phyloP scores from a whole-genome alignment of 2,888 invertebrate species.

The Melanostoma scalare region DNA sequence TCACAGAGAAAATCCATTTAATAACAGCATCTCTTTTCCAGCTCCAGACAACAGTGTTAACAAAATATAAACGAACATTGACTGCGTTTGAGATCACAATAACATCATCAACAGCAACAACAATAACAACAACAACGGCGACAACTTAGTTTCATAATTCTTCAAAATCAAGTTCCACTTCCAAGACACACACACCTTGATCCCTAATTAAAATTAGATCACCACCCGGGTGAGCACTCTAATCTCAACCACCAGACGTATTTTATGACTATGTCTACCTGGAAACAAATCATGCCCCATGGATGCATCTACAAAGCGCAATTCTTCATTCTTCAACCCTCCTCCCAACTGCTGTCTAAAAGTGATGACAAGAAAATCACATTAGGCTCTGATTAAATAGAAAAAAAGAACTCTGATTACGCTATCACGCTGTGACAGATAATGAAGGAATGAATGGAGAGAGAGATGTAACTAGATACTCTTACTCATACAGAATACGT shows the following conservation, averaged over 20 bases:
- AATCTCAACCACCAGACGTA: conserved; percentile 46
- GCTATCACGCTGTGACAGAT: conserved; percentile 72
- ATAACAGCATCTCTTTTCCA: conserved; percentile 11
- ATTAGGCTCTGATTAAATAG: conserved; percentile 71
- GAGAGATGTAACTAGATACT: conserved; percentile 17
- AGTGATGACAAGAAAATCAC: conserved; percentile 72
- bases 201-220: conserved; percentile 69
- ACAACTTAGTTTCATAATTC: background rate
- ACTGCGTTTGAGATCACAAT: conserved; percentile 25
- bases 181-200: conserved; percentile 46
- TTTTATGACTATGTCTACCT: conserved; percentile 25
- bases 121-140: background rate
- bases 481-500: conserved; percentile 21
- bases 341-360: conserved; percentile 50
- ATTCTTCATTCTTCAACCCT: conserved; percentile 15
- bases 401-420: conserved; percentile 58
- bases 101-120: conserved; percentile 19
- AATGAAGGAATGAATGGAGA: conserved; percentile 62
- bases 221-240: conserved; percentile 51
- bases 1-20: conserved; percentile 19
- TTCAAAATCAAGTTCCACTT: conserved; percentile 45
- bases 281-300: conserved; percentile 18
- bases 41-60: conserved; percentile 51
- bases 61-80: conserved; percentile 43
- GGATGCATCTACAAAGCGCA: conserved; percentile 1